Conservation (phyloP, 1,140 invertebrate species). For the Psix sp. region DNA sequence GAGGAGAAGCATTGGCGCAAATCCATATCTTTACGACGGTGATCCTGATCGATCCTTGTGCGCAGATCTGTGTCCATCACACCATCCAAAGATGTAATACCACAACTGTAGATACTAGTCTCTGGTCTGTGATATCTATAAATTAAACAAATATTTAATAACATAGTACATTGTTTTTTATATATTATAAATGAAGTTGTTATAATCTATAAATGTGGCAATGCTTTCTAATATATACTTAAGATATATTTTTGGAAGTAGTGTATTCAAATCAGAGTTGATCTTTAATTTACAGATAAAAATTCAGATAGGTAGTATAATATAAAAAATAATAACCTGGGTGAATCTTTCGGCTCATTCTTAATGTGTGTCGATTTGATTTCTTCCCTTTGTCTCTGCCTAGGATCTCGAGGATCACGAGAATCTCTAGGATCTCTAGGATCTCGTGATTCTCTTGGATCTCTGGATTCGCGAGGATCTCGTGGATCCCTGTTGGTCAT, state of each 20-base stretch:
- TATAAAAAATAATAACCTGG: conserved; percentile 42
- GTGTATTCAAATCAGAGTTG: too few relatives aligned
- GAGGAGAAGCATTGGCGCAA: conserved; percentile 75
- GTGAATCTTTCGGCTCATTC: conserved; percentile 62
- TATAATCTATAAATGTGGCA: too few relatives aligned
- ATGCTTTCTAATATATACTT: too few relatives aligned
- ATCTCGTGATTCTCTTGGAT: conserved; percentile 57
- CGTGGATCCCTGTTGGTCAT: conserved; percentile 54
- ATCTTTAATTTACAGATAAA: too few relatives aligned
- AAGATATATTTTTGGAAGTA: too few relatives aligned
- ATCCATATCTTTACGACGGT: conserved; percentile 79
- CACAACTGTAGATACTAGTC: conserved; percentile 74
- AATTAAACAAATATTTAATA: conserved; percentile 12
- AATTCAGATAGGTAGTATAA: too few relatives aligned
- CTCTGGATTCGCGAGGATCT: conserved; percentile 46
- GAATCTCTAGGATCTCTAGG: conserved; percentile 59
- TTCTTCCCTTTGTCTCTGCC: conserved; percentile 57
- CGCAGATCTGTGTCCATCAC: conserved; percentile 72
- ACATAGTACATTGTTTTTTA: neutral
- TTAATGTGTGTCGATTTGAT: conserved; percentile 47
- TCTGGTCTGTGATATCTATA: conserved; percentile 63
- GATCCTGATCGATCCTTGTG: conserved; percentile 71
- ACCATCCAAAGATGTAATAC: conserved; percentile 69
- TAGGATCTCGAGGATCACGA: conserved; percentile 63
- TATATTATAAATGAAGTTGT: too few relatives aligned